Evolutionary conservation across 2,888 invertebrate species (phyloP), one percentile per base, ranked within the genome.

Genomic region (Psylliodes chrysocephalus): DNA sequence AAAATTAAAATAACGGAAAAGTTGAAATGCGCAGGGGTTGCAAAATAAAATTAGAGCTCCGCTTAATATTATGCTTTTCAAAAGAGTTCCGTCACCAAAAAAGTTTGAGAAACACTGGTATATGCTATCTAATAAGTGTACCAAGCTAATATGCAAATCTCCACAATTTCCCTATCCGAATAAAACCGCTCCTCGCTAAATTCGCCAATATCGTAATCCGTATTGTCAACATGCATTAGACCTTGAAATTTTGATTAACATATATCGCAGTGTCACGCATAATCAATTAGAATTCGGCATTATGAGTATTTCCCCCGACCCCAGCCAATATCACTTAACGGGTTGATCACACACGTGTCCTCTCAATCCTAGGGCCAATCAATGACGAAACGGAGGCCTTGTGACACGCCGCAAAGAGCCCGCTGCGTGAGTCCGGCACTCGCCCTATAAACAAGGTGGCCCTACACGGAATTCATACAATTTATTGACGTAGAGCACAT

Each of bases 341-440:
- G 73, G 71, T 71, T 74, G 73, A 74, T 73, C 69, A 68, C 70
- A 71, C 73, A 73, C 73, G 74, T 74, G 73, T 71, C 71, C 71
- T 66, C 69, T 73, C 69, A 70, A 69, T 69, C 67, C 69, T 68
- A 69, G 49, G 28, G 59, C 59, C 51, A 59, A 59, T 59, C 59
- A 51, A 59, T 49, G 40, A 28, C 18, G n/a, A 22, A 25, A 30
- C 47, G 49, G 40, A 35, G 33, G 28, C 19, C 40, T 18, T 5
- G 49, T 19, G 40, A 59, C 59, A 59, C 40, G 17, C 59, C 59
- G 33, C 59, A 59, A 49, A 47, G 40, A 49, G 28, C 15, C 33
- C 40, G 4, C 35, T 14, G 35, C 35, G 14, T 12, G 35, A 35
- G 35, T 10, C 14, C 14, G 35, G 35, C 35, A 35, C 35, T 35